These are phyloP conservation scores for Teleogryllus occipitalis DNA, from an alignment of 1,140 invertebrate genomes.

Conservation along the genomic window DNA sequence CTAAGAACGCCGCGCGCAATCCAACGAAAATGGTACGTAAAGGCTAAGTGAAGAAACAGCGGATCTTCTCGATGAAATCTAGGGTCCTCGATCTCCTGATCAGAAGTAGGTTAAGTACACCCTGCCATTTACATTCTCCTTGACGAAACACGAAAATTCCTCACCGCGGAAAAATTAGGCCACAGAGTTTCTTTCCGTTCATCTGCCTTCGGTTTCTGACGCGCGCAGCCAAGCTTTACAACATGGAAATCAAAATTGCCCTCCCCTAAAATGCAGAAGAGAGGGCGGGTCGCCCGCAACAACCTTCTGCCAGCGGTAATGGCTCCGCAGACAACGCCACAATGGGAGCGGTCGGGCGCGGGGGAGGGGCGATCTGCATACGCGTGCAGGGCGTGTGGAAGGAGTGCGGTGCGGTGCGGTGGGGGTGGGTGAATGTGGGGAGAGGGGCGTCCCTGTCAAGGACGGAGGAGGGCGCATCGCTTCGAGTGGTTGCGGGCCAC, in stretches of 20 bases:
- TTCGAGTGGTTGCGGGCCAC: too few relatives aligned
- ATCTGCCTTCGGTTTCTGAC: not conserved
- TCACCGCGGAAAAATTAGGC: not conserved
- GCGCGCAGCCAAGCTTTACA: not conserved
- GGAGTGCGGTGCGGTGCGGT: not conserved
- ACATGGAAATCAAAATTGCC: not conserved
- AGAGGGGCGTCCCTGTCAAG: not conserved
- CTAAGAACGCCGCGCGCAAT: not conserved
- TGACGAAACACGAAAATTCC: not conserved
- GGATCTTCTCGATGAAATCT: not conserved
- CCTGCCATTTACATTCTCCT: not conserved
- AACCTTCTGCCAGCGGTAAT: not conserved
- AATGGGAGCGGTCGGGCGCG: too few relatives aligned
- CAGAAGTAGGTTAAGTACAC: not conserved
- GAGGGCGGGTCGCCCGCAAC: too few relatives aligned
- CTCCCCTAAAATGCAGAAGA: not conserved
- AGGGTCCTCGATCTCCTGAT: not conserved
- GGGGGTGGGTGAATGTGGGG: not conserved
- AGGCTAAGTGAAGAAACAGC: too few relatives aligned
- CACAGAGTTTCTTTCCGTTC: not conserved
- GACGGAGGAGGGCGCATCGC: not conserved
- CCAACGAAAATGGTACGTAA: too few relatives aligned
- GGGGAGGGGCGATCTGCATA: not conserved
- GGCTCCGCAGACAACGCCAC: not conserved
- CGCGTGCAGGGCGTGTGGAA: too few relatives aligned